Base-by-base conservation (phyloP, 2,888 invertebrate genomes). In the Plemyria rubiginata region DNA sequence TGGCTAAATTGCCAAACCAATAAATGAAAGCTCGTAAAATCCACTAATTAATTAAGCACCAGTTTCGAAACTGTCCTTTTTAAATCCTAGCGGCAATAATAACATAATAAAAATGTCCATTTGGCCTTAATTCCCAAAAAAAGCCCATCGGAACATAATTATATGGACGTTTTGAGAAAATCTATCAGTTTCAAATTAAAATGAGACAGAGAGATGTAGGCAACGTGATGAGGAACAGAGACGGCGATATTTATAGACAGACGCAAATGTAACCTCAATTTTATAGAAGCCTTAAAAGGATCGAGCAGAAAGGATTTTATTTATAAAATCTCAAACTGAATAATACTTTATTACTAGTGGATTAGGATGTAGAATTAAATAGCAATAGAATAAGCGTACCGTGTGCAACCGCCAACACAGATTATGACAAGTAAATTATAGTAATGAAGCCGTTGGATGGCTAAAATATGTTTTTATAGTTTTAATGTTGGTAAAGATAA, bases 231-330 rank as follows among this genome's bases (percentile, higher is more conserved):
- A 67, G 62, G 70, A 73, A 83, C 67, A 66, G 74, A 76, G 78
- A 82, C 53, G 70, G 56, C 65, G 59, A 70, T 71, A 69, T 66
- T 65, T 70, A 80, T 72, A 79, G 68, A 79, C 67, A 79, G 68
- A 79, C 67, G 72, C 76, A 79, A 84, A 82, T 79, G 72, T 85
- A 85, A 82, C 83, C 82, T 85, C 83, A 84, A 85, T 87, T 85
- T 86, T 80, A 85, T 84, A 75, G 78, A 69, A 65, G 66, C 87
- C 88, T 77, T 87, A 75, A 77, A 86, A 76, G 87, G 88, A 72
- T 66, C 65, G 78, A 67, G 67, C 79, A 78, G 75, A 81, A 81
- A 82, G 76, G 76, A 82, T 80, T 79, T 77, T 75, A 75, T 76
- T 65, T 59, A 40, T 11, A 65, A 43, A n/a, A 6, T 36, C 7